Conservation (phyloP, 1,140 invertebrate species). For the Eubasilissa regina region DNA sequence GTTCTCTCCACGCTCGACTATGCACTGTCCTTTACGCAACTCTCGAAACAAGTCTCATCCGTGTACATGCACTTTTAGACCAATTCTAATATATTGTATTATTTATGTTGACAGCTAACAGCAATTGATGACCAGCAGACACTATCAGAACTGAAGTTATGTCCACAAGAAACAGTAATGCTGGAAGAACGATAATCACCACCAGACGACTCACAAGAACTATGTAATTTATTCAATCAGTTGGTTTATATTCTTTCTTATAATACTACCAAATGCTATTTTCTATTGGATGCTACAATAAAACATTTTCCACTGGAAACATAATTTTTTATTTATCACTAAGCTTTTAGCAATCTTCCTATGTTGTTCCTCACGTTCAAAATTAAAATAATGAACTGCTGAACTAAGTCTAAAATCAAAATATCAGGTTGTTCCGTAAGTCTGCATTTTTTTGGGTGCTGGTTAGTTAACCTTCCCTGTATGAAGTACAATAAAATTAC, state of each 20-base stretch:
- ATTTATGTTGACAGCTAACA: constrained; percentile 80
- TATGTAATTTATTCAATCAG: constrained; percentile 50
- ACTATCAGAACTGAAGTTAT: constrained; percentile 86
- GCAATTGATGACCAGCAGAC: constrained; percentile 82
- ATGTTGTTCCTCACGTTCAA: too few species aligned
- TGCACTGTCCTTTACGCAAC: too few species aligned
- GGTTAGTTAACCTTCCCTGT: too few species aligned
- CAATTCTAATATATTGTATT: too few species aligned
- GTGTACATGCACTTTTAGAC: too few species aligned
- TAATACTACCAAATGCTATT: constrained; percentile 54
- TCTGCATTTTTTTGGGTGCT: too few species aligned
- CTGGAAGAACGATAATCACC: constrained; percentile 87
- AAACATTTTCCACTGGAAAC: constrained; percentile 40
- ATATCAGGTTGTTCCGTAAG: too few species aligned
- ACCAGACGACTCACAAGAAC: not conserved
- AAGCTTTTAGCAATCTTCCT: not conserved
- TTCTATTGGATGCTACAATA: constrained; percentile 52
- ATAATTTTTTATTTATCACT: constrained; percentile 26
- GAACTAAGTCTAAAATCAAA: too few species aligned
- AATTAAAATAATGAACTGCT: too few species aligned
- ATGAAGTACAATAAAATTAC: too few species aligned
- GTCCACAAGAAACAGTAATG: constrained; percentile 93
- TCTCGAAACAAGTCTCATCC: too few species aligned
- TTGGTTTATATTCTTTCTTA: constrained; percentile 55
- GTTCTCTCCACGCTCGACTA: too few species aligned